A percentile compares a stretch with the other conserved stretches of the same genome.
phyloP scores from a whole-genome alignment of 2,113 vertebrate genomes.

The Turdus rufiventris region DNA sequence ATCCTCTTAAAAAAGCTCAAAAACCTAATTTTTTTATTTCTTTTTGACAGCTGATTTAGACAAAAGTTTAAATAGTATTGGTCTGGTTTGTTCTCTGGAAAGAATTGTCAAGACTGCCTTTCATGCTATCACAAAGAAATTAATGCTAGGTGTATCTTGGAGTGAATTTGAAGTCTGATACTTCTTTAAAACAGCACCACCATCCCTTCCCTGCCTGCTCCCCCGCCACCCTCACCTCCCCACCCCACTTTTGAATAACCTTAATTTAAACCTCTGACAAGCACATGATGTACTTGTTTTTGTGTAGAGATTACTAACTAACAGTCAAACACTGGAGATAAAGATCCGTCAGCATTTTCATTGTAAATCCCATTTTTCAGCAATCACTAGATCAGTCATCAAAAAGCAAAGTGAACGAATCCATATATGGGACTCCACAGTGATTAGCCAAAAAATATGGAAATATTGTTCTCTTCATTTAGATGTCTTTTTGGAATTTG shows the following conservation, averaged over 20 bases:
- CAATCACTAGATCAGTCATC: neutral
- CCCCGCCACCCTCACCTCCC: fast-evolving
- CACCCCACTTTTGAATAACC: neutral
- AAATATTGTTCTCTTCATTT: neutral
- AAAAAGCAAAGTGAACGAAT: neutral
- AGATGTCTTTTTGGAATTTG: neutral
- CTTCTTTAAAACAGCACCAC: neutral
- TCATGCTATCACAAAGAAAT: neutral
- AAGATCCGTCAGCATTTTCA: conserved; percentile 32
- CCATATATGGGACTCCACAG: neutral
- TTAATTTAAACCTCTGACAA: neutral
- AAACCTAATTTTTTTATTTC: neutral
- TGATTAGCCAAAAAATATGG: neutral
- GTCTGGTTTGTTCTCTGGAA: neutral
- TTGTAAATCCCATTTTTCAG: conserved; percentile 26
- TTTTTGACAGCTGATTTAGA: neutral
- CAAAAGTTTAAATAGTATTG: neutral
- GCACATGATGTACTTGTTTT: conserved; percentile 4
- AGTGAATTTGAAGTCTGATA: neutral
- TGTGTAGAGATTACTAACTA: conserved; percentile 11
- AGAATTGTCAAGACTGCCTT: neutral
- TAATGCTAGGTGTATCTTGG: neutral
- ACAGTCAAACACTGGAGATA: neutral
- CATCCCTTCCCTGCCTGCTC: neutral
- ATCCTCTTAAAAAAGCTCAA: neutral